These are phyloP conservation scores for Halcyon badia DNA, from an alignment of 2,797 vertebrate species.

Conservation along the genomic window DNA sequence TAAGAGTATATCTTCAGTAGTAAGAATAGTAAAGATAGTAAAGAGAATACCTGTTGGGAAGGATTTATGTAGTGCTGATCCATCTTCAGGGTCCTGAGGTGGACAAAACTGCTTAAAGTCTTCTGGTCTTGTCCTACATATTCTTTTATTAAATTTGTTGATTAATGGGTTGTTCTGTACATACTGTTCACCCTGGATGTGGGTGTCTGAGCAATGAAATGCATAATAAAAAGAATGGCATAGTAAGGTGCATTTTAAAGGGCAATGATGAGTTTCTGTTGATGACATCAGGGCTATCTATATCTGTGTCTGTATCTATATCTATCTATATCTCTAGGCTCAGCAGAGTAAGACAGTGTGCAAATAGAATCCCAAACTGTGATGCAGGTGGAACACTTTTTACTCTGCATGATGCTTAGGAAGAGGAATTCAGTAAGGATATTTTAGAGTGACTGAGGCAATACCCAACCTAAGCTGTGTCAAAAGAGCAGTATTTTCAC, in stretches of 20 bases:
- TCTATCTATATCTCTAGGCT: accelerated
- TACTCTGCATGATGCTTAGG: background rate
- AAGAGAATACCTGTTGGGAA: background rate
- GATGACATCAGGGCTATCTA: background rate
- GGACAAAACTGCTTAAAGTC: background rate
- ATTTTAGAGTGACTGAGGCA: background rate
- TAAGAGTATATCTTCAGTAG: background rate
- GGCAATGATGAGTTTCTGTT: background rate
- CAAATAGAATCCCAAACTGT: background rate
- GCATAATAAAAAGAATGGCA: background rate
- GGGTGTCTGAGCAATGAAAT: background rate
- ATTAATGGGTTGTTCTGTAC: slow-evolving; percentile 21
- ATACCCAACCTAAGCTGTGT: background rate
- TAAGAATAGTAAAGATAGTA: background rate
- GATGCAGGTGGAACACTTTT: background rate
- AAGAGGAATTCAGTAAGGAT: background rate
- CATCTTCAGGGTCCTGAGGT: background rate
- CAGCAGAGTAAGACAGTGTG: background rate
- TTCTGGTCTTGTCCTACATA: background rate
- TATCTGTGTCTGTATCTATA: accelerated
- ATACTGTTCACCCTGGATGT: background rate
- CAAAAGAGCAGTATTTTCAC: background rate
- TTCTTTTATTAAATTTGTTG: background rate
- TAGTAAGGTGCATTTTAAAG: slow-evolving; percentile 1
- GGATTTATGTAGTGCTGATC: background rate